A percentile compares a stretch with the other conserved stretches of the same genome.
phyloP scores from a whole-genome alignment of 2,113 vertebrate species.

The Indicator indicator region DNA sequence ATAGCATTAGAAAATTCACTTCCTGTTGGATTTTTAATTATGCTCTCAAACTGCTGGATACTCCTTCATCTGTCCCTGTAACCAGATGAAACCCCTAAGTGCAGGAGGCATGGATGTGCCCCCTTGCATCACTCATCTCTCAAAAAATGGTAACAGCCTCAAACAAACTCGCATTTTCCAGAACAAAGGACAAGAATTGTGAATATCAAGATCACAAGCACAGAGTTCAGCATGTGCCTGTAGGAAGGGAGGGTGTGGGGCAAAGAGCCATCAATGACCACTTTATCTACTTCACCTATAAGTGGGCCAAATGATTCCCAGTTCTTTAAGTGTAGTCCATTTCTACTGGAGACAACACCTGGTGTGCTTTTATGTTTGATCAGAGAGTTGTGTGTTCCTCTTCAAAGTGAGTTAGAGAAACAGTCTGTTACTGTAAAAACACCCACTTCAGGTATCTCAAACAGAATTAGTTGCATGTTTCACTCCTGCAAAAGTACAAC shows the following conservation, averaged over 20 bases:
- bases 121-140: background rate
- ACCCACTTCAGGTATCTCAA: background rate
- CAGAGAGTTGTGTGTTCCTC: background rate
- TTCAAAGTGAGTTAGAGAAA: background rate
- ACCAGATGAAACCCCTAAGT: background rate
- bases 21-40: background rate
- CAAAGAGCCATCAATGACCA: background rate
- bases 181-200: background rate
- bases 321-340: background rate
- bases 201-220: background rate
- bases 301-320: background rate
- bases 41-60: background rate
- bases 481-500: background rate
- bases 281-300: background rate
- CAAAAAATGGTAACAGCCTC: background rate
- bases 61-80: background rate
- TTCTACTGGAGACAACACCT: background rate
- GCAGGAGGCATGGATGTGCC: background rate
- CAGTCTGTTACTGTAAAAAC: background rate
- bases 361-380: background rate
- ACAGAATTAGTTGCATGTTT: background rate
- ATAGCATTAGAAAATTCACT: rapidly evolving
- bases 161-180: background rate
- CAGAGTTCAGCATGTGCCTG: background rate
- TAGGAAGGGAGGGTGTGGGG: background rate